Evolutionary conservation across 2,797 vertebrate genomes (phyloP).

Genomic region (Gallinago stenura): DNA sequence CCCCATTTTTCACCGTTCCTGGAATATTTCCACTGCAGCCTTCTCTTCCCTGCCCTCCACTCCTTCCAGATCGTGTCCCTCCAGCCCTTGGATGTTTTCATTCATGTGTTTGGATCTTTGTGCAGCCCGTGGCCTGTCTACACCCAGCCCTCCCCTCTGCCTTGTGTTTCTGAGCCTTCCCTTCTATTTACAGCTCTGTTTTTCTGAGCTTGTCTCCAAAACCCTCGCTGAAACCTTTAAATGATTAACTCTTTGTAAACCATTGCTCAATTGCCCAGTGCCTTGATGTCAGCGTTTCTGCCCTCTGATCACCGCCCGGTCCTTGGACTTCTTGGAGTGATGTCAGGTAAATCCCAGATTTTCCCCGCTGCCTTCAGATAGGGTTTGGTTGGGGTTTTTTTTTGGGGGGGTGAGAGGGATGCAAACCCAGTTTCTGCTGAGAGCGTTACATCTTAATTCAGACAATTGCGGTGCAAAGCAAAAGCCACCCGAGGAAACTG

Average conservation of each 20-base stretch:
- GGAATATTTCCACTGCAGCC: not conserved
- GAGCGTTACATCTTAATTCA: not conserved
- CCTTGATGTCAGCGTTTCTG: not conserved
- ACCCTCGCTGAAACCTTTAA: not conserved
- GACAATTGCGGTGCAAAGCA: not conserved
- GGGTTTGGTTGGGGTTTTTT: too few species aligned
- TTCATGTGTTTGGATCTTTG: not conserved
- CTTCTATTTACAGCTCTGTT: conserved; percentile 1
- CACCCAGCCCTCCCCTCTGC: not conserved
- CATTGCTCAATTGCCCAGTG: not conserved
- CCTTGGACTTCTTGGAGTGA: not conserved
- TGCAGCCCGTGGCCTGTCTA: not conserved
- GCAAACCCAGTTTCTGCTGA: not conserved
- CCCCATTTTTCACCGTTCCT: not conserved
- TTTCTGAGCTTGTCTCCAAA: not conserved
- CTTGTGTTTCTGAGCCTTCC: not conserved
- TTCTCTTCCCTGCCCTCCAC: not conserved
- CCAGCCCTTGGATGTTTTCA: not conserved
- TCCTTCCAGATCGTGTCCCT: not conserved
- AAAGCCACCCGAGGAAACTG: not conserved
- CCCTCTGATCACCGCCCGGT: not conserved
- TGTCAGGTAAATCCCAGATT: not conserved
- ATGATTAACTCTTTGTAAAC: conserved; percentile 4
- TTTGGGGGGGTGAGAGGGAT: too few species aligned
- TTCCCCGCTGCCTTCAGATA: not conserved